phyloP scores from a whole-genome alignment of 2,113 vertebrate genomes.

The Steatornis caripensis region DNA sequence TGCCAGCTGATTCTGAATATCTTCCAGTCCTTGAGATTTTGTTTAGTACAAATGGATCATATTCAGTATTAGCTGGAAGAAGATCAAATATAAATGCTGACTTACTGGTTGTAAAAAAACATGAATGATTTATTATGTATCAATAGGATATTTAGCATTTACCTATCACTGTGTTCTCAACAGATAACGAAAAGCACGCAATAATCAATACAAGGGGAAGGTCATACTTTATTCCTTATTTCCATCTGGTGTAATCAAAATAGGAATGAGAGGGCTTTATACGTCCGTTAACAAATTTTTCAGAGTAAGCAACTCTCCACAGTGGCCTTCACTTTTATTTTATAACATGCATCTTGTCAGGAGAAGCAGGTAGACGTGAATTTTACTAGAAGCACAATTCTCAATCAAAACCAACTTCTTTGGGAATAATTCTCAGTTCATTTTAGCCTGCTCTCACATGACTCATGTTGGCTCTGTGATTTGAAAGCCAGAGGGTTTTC shows the following conservation, averaged over 20 bases:
- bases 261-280: neutral
- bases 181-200: neutral
- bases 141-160: neutral
- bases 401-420: neutral
- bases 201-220: neutral
- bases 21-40: constrained; percentile 38
- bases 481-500: neutral
- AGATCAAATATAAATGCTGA: constrained; percentile 6
- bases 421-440: neutral
- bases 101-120: neutral
- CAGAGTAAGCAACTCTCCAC: neutral
- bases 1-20: neutral
- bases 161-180: neutral
- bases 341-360: neutral
- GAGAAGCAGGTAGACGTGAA: neutral
- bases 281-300: neutral
- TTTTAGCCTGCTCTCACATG: neutral
- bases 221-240: neutral
- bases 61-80: constrained; percentile 1
- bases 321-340: neutral
- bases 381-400: neutral
- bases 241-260: neutral
- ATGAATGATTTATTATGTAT: neutral
- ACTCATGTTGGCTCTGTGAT: neutral
- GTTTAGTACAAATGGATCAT: neutral